Evolutionary conservation across 2,797 vertebrate genomes (phyloP).

Genomic region (Sebastes trivittatus): DNA sequence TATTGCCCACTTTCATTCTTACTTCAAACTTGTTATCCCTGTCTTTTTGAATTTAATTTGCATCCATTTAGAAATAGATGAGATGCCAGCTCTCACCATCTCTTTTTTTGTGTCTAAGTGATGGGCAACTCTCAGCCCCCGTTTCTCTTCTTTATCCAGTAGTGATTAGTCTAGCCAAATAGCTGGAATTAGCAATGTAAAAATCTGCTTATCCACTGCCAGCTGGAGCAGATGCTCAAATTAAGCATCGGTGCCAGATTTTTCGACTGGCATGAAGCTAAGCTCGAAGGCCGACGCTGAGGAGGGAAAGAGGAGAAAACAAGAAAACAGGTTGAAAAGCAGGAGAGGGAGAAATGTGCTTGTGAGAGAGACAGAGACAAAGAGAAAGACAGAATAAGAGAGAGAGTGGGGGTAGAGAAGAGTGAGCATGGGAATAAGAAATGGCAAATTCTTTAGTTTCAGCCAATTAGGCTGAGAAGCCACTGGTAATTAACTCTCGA

Average conservation of each 20-base stretch:
- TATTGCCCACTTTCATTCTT: constrained; percentile 63
- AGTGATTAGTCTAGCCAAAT: constrained; percentile 85
- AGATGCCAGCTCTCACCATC: constrained; percentile 62
- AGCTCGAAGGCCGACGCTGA: constrained; percentile 60
- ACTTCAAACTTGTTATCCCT: constrained; percentile 71
- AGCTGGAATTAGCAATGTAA: constrained; percentile 84
- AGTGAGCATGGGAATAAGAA: constrained; percentile 78
- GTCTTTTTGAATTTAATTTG: constrained; percentile 76
- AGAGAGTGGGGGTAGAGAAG: constrained; percentile 44
- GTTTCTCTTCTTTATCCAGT: constrained; percentile 78
- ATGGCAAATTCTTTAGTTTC: constrained; percentile 85
- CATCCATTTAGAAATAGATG: constrained; percentile 72
- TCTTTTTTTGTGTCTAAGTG: constrained; percentile 68
- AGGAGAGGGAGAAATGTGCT: constrained; percentile 50
- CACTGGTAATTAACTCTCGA: constrained; percentile 86
- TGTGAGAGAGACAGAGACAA: constrained; percentile 27
- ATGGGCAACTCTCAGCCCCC: constrained; percentile 63
- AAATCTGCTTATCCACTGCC: constrained; percentile 82
- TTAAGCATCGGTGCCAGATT: constrained; percentile 75
- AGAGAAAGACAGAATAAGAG: constrained; percentile 37
- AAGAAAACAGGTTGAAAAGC: constrained; percentile 71
- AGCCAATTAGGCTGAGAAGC: constrained; percentile 86
- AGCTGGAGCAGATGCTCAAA: constrained; percentile 86
- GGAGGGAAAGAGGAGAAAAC: constrained; percentile 55
- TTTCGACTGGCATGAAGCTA: constrained; percentile 65